Conservation (phyloP, 1,140 invertebrate species). For the Tribolium castaneum region DNA sequence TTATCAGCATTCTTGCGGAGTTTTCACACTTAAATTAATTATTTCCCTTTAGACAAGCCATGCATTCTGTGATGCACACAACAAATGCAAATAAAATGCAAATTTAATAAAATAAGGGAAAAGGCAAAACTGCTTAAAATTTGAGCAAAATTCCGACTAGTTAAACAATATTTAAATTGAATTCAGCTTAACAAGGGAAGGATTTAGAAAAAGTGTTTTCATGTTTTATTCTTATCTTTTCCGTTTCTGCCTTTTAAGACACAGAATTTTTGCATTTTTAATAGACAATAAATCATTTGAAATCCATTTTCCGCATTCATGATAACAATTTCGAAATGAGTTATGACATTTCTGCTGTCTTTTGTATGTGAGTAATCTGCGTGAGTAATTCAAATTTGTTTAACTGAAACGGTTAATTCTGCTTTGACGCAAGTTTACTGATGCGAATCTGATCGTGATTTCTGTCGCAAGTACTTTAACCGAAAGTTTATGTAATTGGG, state of each 20-base stretch:
- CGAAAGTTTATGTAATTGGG: neutral
- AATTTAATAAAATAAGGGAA: neutral
- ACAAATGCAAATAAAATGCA: neutral
- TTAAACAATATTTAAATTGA: neutral
- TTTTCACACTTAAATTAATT: neutral
- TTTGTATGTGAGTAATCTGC: neutral
- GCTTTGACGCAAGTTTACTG: conserved; percentile 9
- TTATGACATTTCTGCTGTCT: neutral
- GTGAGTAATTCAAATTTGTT: neutral
- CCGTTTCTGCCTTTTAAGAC: neutral
- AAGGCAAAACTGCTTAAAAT: neutral
- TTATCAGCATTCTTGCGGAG: neutral
- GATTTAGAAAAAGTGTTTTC: neutral
- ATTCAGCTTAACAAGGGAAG: neutral
- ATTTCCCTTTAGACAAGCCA: neutral
- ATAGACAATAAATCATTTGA: neutral
- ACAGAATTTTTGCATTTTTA: neutral
- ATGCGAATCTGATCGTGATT: conserved; percentile 9
- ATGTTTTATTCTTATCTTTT: too few species aligned
- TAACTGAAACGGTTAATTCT: neutral
- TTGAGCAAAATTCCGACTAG: neutral
- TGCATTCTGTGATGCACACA: neutral
- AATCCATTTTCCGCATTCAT: neutral
- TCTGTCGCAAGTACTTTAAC: too few species aligned
- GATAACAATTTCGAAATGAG: neutral